A percentile compares a stretch with the other conserved stretches of the same genome.
These are phyloP conservation scores for Eupelmus urozonus DNA, from an alignment of 2,888 invertebrate genomes.

Conservation along the genomic window DNA sequence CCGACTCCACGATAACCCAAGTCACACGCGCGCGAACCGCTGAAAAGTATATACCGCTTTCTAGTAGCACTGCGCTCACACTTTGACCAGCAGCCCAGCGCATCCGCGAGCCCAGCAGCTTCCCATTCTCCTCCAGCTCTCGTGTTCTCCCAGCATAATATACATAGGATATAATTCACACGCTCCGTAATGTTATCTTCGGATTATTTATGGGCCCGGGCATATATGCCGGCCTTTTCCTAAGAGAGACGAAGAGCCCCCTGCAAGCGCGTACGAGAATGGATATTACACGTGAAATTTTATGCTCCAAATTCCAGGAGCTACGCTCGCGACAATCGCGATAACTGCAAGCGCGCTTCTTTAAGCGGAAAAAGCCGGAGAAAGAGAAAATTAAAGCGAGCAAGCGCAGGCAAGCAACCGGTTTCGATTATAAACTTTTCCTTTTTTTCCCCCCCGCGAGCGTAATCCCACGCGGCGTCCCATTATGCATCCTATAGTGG, in stretches of 20 bases:
- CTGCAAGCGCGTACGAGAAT: conserved; percentile 43
- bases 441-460: conserved; percentile 7
- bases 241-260: conserved; percentile 21
- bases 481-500: conserved; percentile 39
- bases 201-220: conserved; percentile 65
- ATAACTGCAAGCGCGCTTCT: conserved; percentile 53
- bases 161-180: conserved; percentile 66
- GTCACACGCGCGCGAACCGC: conserved; percentile 33
- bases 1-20: too few relatives aligned
- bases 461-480: conserved; percentile 31
- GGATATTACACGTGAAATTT: conserved; percentile 64
- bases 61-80: neutral
- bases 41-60: too few relatives aligned
- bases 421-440: conserved; percentile 52
- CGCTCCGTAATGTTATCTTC: conserved; percentile 66
- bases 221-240: conserved; percentile 27
- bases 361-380: neutral
- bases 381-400: conserved; percentile 3
- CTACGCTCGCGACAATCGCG: conserved; percentile 58
- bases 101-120: conserved; percentile 2
- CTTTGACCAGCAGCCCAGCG: neutral
- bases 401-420: neutral
- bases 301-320: conserved; percentile 63
- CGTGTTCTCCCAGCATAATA: conserved; percentile 63
- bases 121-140: conserved; percentile 49